Evolutionary conservation across 2,888 invertebrate genomes (phyloP).

Genomic region (Parnassius glacialis): DNA sequence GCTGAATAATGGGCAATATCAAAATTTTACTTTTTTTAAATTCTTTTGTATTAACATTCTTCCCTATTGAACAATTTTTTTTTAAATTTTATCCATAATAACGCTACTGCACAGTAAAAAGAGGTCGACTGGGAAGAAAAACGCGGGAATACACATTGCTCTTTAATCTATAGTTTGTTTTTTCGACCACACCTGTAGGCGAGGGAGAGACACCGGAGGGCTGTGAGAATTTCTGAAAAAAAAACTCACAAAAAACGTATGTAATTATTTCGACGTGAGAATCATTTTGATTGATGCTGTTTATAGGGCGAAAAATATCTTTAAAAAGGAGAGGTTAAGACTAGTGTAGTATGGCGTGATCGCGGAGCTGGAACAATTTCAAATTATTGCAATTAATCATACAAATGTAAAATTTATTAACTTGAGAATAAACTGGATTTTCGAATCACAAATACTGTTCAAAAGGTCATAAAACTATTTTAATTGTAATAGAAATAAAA

Average conservation of each 20-base stretch:
- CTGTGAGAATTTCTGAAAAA: constrained; percentile 39
- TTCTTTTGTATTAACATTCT: no score
- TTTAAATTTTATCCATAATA: constrained; percentile 13
- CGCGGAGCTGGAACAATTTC: no score
- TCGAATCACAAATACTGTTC: no score
- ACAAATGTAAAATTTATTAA: no score
- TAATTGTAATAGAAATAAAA: no score
- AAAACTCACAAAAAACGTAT: constrained; percentile 38
- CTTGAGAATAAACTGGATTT: no score
- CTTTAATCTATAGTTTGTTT: constrained; percentile 48
- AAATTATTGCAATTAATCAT: no score
- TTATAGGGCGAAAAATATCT: not conserved
- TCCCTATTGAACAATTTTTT: not conserved
- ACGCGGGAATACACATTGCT: constrained; percentile 49
- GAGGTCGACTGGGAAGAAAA: constrained; percentile 42
- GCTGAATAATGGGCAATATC: no score
- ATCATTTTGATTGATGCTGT: constrained; percentile 34
- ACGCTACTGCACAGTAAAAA: constrained; percentile 28
- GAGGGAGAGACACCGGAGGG: constrained; percentile 50
- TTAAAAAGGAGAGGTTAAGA: not conserved
- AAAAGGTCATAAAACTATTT: no score
- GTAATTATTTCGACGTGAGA: constrained; percentile 64
- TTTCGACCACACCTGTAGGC: constrained; percentile 61
- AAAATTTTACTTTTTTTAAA: no score
- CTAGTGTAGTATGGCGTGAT: no score